Evolutionary conservation across 2,888 invertebrate species (phyloP).

Genomic region (Meteorus cinctellus): DNA sequence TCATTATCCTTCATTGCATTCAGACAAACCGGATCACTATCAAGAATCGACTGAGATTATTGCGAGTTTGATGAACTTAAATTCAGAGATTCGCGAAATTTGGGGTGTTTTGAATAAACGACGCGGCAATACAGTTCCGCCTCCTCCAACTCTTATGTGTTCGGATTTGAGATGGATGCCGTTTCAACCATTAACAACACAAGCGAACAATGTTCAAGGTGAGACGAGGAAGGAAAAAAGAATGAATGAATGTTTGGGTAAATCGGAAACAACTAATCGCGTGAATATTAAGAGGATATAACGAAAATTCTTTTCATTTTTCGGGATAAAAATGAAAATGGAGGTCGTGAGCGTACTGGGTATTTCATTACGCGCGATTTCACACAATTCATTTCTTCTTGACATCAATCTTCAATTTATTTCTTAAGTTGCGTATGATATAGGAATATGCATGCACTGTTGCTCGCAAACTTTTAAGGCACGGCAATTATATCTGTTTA

Average conservation of each 20-base stretch:
- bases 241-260: not conserved
- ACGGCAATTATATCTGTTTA: not conserved
- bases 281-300: too few species aligned
- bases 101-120: conserved; percentile 80
- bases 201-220: conserved; percentile 66
- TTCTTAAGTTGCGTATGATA: too few species aligned
- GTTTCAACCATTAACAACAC: conserved; percentile 63
- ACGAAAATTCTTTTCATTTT: too few species aligned
- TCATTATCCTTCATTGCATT: conserved; percentile 43
- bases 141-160: conserved; percentile 75
- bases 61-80: conserved; percentile 81
- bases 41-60: conserved; percentile 82
- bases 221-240: conserved; percentile 24
- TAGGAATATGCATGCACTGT: too few species aligned
- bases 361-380: not conserved
- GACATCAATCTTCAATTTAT: too few species aligned
- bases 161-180: conserved; percentile 77
- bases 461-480: too few species aligned
- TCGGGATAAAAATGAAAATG: too few species aligned
- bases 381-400: conserved; percentile 16
- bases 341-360: too few species aligned
- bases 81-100: conserved; percentile 82
- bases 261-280: too few species aligned
- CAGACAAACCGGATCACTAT: conserved; percentile 74
- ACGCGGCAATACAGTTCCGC: conserved; percentile 75